These are phyloP conservation scores for Drosophila meridionalis DNA, from an alignment of 2,888 invertebrate genomes.

Conservation along the genomic window DNA sequence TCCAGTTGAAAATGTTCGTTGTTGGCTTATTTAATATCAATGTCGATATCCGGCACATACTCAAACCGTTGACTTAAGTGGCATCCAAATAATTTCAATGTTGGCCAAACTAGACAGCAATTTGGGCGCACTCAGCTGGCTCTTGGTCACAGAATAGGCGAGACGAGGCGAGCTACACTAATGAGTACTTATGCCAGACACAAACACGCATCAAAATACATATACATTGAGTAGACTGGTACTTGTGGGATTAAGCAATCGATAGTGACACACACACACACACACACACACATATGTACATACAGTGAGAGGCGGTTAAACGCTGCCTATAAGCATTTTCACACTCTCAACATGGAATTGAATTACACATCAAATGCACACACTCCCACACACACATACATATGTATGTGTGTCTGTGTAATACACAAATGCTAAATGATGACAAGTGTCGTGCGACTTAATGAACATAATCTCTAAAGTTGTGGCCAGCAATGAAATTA, in stretches of 20 bases:
- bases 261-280: conserved; percentile 46
- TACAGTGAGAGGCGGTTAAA: conserved; percentile 17
- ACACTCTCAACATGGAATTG: conserved; percentile 34
- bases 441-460: conserved; percentile 69
- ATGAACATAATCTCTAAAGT: conserved; percentile 48
- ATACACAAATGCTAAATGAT: conserved; percentile 35
- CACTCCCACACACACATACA: conserved; percentile 12
- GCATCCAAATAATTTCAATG: conserved; percentile 44
- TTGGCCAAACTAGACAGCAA: conserved; percentile 38
- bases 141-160: conserved; percentile 23
- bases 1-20: background rate
- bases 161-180: conserved; percentile 52
- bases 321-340: conserved; percentile 22
- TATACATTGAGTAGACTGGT: conserved; percentile 36
- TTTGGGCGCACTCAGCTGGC: conserved; percentile 40
- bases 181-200: conserved; percentile 43
- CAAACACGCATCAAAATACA: conserved; percentile 15
- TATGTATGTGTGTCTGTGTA: conserved; percentile 1
- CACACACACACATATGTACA: conserved; percentile 16
- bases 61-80: conserved; percentile 40
- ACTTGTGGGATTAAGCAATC: conserved; percentile 66
- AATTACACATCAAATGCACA: conserved; percentile 23
- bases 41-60: background rate
- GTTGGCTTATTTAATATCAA: conserved; percentile 4
- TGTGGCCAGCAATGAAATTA: conserved; percentile 43